Evolutionary conservation across 2,113 vertebrate genomes (phyloP), one percentile per base, ranked within the genome.

Genomic region (Vicugna pacos): DNA sequence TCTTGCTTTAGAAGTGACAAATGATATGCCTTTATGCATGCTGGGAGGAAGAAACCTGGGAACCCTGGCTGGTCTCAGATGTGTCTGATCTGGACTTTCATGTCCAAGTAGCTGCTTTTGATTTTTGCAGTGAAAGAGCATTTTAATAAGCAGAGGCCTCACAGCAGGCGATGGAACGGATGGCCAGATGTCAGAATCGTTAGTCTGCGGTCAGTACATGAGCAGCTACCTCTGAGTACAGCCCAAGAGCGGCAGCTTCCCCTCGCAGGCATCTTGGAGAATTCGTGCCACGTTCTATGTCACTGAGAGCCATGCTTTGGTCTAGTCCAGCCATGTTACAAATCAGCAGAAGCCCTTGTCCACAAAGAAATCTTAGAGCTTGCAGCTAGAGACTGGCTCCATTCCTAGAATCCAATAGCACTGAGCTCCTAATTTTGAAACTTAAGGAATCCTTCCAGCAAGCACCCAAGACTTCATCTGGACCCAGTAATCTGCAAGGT

Each of bases 101-200:
- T 92, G 65, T 84, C 80, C 87, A 97, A 81, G 70, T 90, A 64
- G 77, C 54, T 97, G 82, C 26, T 94, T 89, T 94, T 82, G 56
- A 84, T 58, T 89, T 98, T 46, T 92, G 38, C 86, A 96, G 90
- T 42, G 89, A 92, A 69, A 97, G 95, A 95, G 19, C 69, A 86
- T 94, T 97, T 98, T 97, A 89, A 94, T 89, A 89, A 52, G 48
- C 87, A 93, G 56, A 94, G 5, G 28, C 80, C 93, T 97, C 77
- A 32, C 89, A 97, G 76, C 67, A 96, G 92, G 64, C 62, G 56
- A 46, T 22, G 82, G 79, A 97, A 94, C 48, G 83, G n/a, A 89
- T 32, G 46, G 62, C 56, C 95, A 96, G 95, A 95, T 93, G 94
- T 62, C 82, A 93, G 67, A 79, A 50, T 70, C 88, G n/a, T 95